phyloP scores from a whole-genome alignment of 2,797 vertebrate species.

The Orestias chungarensis region DNA sequence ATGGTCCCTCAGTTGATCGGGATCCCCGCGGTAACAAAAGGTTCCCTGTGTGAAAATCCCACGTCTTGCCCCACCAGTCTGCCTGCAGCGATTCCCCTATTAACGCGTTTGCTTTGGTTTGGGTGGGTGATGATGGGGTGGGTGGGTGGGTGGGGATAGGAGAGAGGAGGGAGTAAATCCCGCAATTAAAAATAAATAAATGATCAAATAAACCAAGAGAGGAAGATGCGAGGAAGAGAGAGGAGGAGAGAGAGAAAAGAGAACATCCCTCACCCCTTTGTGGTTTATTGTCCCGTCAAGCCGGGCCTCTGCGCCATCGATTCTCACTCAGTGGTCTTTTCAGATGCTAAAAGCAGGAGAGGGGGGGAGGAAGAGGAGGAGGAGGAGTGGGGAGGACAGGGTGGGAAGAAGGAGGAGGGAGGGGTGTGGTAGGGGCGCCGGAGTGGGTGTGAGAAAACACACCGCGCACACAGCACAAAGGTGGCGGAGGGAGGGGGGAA shows the following conservation, averaged over 20 bases:
- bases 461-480: constrained; percentile 83
- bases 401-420: constrained; percentile 26
- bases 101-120: too few relatives aligned
- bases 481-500: constrained; percentile 48
- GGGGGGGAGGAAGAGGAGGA: constrained; percentile 42
- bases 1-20: too few relatives aligned
- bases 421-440: constrained; percentile 30
- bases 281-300: constrained; percentile 88
- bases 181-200: constrained; percentile 63
- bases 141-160: too few relatives aligned
- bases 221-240: too few relatives aligned
- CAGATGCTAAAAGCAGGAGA: constrained; percentile 84
- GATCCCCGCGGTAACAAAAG: constrained; percentile 83
- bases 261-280: constrained; percentile 85
- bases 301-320: constrained; percentile 88
- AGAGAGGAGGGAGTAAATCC: constrained; percentile 66
- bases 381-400: constrained; percentile 51
- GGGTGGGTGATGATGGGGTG: too few relatives aligned
- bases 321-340: constrained; percentile 84
- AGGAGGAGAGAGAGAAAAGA: too few relatives aligned
- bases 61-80: constrained; percentile 51
- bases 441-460: constrained; percentile 79
- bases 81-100: constrained; percentile 47
- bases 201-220: constrained; percentile 37
- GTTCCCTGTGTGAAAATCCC: constrained; percentile 70